These are phyloP conservation scores for Whitmania pigra DNA, from an alignment of 1,140 invertebrate species.

Conservation along the genomic window DNA sequence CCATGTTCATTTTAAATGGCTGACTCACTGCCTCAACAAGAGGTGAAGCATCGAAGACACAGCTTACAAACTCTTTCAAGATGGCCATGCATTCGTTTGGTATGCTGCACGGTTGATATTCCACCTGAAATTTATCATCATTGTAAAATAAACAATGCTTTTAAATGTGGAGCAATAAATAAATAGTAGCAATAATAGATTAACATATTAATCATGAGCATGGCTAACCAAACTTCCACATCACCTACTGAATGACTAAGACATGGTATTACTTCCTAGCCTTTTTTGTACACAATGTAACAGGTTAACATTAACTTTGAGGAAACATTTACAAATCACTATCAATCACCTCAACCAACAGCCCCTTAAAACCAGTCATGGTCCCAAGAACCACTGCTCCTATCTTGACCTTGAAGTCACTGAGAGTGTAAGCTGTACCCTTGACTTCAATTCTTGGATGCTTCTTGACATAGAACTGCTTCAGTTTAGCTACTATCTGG, in stretches of 20 bases:
- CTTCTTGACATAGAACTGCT: slow-evolving; percentile 72
- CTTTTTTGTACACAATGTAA: no score
- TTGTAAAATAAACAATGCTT: slow-evolving; percentile 1
- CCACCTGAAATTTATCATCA: slow-evolving; percentile 52
- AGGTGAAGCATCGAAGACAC: slow-evolving; percentile 62
- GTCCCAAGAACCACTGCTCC: slow-evolving; percentile 77
- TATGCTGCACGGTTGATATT: slow-evolving; percentile 78
- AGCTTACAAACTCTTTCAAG: slow-evolving; percentile 78
- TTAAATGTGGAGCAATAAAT: background rate
- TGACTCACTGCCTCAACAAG: slow-evolving; percentile 43
- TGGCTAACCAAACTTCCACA: background rate
- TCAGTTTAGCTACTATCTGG: slow-evolving; percentile 74
- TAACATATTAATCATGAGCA: background rate
- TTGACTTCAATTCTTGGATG: slow-evolving; percentile 66
- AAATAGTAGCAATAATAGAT: background rate
- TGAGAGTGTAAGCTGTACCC: slow-evolving; percentile 77
- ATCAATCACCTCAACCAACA: slow-evolving; percentile 67
- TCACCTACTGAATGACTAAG: background rate
- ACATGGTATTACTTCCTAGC: background rate
- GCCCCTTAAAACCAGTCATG: slow-evolving; percentile 72
- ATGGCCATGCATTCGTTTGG: slow-evolving; percentile 77
- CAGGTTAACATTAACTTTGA: background rate
- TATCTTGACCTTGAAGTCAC: slow-evolving; percentile 84
- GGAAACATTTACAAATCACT: background rate
- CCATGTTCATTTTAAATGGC: slow-evolving; percentile 58